phyloP scores from a whole-genome alignment of 2,113 vertebrate genomes.

The Gadus macrocephalus region DNA sequence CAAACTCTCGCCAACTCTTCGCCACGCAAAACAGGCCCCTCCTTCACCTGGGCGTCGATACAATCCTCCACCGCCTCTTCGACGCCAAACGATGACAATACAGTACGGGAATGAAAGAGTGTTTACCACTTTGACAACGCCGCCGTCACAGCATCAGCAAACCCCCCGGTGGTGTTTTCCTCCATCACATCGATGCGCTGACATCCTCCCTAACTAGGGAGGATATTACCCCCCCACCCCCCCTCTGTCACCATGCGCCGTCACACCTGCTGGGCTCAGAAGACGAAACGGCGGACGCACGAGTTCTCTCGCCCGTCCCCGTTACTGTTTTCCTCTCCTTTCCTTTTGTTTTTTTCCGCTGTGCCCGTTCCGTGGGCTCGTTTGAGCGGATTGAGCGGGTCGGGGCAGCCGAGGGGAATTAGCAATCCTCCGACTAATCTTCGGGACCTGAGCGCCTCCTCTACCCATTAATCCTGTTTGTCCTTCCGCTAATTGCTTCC shows the following conservation, averaged over 20 bases:
- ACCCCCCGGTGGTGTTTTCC: conserved; percentile 23
- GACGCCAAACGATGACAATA: conserved; percentile 29
- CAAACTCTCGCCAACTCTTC: too few species aligned
- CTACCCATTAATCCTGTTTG: conserved; percentile 66
- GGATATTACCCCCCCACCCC: too few species aligned
- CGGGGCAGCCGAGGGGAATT: conserved; percentile 53
- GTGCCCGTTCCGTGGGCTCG: conserved; percentile 27
- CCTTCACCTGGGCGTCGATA: too few species aligned
- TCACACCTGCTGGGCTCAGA: conserved; percentile 19
- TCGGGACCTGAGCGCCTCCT: conserved; percentile 53
- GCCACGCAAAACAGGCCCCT: too few species aligned
- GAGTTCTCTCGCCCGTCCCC: conserved; percentile 29
- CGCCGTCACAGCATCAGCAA: conserved; percentile 28
- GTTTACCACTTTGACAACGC: conserved; percentile 46
- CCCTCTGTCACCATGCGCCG: background rate
- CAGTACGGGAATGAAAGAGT: conserved; percentile 48
- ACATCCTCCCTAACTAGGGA: background rate
- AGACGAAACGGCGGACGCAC: conserved; percentile 36
- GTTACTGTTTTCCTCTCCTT: conserved; percentile 29
- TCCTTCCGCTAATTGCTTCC: conserved; percentile 65
- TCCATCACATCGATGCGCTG: background rate
- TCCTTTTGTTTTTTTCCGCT: conserved; percentile 11
- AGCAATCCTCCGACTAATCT: conserved; percentile 61
- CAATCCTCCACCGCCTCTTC: too few species aligned
- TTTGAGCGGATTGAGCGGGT: conserved; percentile 29